phyloP scores from a whole-genome alignment of 1,140 invertebrate genomes.

The Globodera ellingtonae region DNA sequence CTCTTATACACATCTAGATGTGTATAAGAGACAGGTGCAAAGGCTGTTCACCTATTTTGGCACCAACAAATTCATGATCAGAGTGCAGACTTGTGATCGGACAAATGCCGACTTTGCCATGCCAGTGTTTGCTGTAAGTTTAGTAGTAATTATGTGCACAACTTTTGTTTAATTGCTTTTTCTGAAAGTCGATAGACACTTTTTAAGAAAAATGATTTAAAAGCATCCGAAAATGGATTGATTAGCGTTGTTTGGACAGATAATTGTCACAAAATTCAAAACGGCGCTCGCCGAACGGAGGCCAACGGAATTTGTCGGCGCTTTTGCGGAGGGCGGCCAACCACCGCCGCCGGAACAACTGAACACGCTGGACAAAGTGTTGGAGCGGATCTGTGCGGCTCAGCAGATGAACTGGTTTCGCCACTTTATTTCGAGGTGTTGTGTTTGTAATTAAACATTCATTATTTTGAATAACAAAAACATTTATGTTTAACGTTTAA shows the following conservation, averaged over 20 bases:
- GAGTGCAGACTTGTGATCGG: slow-evolving; percentile 50
- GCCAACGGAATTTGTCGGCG: slow-evolving; percentile 31
- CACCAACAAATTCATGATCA: slow-evolving; percentile 38
- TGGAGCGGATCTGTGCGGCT: slow-evolving; percentile 33
- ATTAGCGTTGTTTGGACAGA: neutral
- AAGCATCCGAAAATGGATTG: neutral
- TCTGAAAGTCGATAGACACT: too few relatives aligned
- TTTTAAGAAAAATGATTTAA: neutral
- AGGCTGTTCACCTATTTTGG: slow-evolving; percentile 48
- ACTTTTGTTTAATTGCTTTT: too few relatives aligned
- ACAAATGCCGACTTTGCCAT: slow-evolving; percentile 54
- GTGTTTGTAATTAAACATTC: neutral
- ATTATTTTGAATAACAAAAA: neutral
- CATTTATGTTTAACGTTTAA: slow-evolving; percentile 23
- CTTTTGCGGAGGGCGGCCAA: neutral
- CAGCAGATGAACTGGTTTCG: slow-evolving; percentile 54
- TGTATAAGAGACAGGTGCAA: too few relatives aligned
- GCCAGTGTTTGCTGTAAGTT: slow-evolving; percentile 52
- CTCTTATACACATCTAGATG: too few relatives aligned
- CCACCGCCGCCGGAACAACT: slow-evolving; percentile 18
- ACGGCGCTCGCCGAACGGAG: slow-evolving; percentile 29
- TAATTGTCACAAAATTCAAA: slow-evolving; percentile 57
- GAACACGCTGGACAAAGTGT: slow-evolving; percentile 36
- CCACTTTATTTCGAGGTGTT: slow-evolving; percentile 37
- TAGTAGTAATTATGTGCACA: too few relatives aligned